Evolutionary conservation across 2,113 vertebrate genomes (phyloP).

Genomic region (Tragelaphus imberbis): DNA sequence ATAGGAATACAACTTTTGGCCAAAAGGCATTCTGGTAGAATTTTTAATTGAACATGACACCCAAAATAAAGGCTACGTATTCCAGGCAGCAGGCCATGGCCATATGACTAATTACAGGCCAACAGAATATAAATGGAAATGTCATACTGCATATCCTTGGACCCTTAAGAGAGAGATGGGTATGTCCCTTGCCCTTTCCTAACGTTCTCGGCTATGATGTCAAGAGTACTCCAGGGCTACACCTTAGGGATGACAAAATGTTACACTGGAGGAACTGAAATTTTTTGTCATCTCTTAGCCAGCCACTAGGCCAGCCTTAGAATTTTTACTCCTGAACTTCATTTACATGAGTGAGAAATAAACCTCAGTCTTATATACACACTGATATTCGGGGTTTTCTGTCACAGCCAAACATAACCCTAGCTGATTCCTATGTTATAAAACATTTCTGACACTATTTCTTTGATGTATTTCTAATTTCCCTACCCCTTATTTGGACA

Average conservation of each 20-base stretch:
- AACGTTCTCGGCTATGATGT: background rate
- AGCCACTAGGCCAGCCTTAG: background rate
- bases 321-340: background rate
- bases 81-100: background rate
- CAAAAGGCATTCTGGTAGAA: background rate
- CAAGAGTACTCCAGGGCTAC: background rate
- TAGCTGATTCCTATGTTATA: background rate
- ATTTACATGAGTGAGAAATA: background rate
- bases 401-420: background rate
- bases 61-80: background rate
- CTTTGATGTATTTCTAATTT: constrained; percentile 25
- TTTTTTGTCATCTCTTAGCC: background rate
- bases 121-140: background rate
- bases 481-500: background rate
- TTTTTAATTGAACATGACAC: background rate
- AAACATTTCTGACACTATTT: background rate
- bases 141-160: background rate
- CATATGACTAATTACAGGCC: background rate
- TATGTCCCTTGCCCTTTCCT: background rate
- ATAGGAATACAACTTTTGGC: background rate
- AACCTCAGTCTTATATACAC: background rate
- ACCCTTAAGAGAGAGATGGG: background rate
- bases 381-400: background rate
- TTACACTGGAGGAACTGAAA: background rate
- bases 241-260: background rate